Conservation (phyloP, 1,140 invertebrate species). For the Drosophila grimshawi region DNA sequence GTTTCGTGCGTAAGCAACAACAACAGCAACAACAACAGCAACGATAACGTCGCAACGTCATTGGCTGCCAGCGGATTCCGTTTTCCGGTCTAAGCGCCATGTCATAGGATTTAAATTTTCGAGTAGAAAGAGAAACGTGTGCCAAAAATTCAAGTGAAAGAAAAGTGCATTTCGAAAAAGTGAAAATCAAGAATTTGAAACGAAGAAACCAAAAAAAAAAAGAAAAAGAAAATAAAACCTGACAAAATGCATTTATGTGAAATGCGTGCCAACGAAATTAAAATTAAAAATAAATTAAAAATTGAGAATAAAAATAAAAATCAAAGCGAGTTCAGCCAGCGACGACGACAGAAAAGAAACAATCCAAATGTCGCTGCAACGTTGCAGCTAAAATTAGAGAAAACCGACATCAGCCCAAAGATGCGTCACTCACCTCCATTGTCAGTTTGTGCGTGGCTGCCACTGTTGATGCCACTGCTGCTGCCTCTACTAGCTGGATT, state of each 20-base stretch:
- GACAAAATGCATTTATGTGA: conserved; percentile 72
- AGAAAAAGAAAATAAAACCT: conserved; percentile 42
- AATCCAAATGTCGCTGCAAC: conserved; percentile 64
- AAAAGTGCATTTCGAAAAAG: conserved; percentile 11
- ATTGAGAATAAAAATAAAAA: conserved; percentile 14
- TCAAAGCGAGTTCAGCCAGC: conserved; percentile 33
- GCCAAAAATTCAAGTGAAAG: conserved; percentile 15
- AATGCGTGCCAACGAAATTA: conserved; percentile 57
- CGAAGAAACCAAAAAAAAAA: conserved; percentile 34
- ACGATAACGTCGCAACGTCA: conserved; percentile 14
- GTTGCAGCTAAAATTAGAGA: conserved; percentile 69
- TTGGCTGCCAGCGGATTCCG: conserved; percentile 21
- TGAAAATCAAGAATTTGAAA: conserved; percentile 17
- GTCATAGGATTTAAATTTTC: conserved; percentile 11
- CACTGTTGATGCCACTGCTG: conserved; percentile 44
- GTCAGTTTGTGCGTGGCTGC: conserved; percentile 25
- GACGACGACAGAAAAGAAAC: conserved; percentile 57
- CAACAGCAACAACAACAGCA: background rate
- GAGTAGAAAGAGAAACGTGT: background rate
- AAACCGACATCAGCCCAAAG: conserved; percentile 24
- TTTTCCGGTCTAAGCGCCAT: conserved; percentile 23
- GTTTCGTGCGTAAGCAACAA: conserved; percentile 14
- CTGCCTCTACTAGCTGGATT: conserved; percentile 63
- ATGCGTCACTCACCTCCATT: conserved; percentile 52
- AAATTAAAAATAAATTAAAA: conserved; percentile 55